Percentiles rank a stretch among this genome's conserved stretches.
These are phyloP conservation scores for Chrysolina americana DNA, from an alignment of 2,888 invertebrate species.

Conservation along the genomic window DNA sequence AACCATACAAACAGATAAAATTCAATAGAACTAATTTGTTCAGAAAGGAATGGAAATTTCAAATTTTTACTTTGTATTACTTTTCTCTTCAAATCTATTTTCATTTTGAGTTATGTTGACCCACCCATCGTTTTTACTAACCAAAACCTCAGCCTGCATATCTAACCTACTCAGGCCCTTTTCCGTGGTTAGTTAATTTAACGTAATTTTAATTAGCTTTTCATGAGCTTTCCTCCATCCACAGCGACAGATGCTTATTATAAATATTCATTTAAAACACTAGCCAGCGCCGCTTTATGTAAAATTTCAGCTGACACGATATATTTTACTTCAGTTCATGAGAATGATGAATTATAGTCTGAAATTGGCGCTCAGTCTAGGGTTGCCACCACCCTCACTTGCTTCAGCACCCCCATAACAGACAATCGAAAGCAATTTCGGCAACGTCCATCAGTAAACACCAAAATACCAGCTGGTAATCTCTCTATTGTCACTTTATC, in stretches of 20 bases:
- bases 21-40: too few species aligned
- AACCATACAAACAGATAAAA: too few species aligned
- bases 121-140: too few species aligned
- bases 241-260: not conserved
- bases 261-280: not conserved
- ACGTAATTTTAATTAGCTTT: too few species aligned
- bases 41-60: too few species aligned
- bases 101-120: too few species aligned
- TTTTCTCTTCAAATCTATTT: too few species aligned
- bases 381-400: conserved; percentile 41
- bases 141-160: too few species aligned
- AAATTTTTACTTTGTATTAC: too few species aligned
- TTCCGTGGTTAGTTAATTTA: too few species aligned
- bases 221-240: too few species aligned
- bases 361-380: not conserved
- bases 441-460: conserved; percentile 53
- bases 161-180: too few species aligned
- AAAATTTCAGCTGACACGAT: not conserved
- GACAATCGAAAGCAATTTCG: conserved; percentile 55
- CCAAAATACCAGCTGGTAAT: conserved; percentile 50
- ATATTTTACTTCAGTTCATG: not conserved
- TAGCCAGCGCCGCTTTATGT: not conserved
- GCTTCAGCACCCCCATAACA: conserved; percentile 39
- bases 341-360: not conserved
- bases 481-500: conserved; percentile 48